Evolutionary conservation across 2,888 invertebrate species (phyloP), one percentile per base, ranked within the genome.

Genomic region (Adelphocoris suturalis): DNA sequence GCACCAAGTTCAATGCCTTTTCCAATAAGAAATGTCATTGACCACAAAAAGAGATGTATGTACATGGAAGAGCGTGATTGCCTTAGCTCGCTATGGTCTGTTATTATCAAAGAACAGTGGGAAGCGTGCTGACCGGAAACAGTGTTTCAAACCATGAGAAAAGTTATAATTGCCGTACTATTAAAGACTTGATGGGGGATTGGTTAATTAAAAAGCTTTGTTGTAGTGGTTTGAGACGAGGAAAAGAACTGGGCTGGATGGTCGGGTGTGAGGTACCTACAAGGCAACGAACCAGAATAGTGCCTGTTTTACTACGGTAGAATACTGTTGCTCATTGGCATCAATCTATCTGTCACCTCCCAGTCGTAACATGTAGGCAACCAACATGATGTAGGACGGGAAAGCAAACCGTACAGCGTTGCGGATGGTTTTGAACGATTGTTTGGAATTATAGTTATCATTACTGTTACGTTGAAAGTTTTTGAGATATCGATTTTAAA

Each of bases 131-230:
- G 78, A 19, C 46, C 78, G 46, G 76, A 76, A 76, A 76, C 76
- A 2, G 78, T 78, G 78, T 46, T 78, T 78, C 78, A 78, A 78
- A 46, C 47, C 78, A 37, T 78, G 78, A 78, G 78, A 78, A 78
- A 78, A 78, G 37, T 47, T 78, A 78, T 78, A 78, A 78, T 78
- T 78, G 78, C 78, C 78, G 78, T 78, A 47, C 28, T 16, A 78
- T 78, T 78, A 14, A 46, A n/a, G 46, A 46, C 78, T 78, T 46
- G 47, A 78, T 68, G 23, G 68, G 68, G 23, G 68, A 68, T 78
- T 47, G 78, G 78, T 78, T 78, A 78, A 78, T 78, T 78, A 78
- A 78, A 78, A 78, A n/a, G 78, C 68, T 68, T 68, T 68, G 23
- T 23, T 68, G 68, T 68, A 68, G 68, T 68, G 68, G 68, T 68